Conservation (phyloP, 2,113 vertebrate species). For the Antidorcas marsupialis region DNA sequence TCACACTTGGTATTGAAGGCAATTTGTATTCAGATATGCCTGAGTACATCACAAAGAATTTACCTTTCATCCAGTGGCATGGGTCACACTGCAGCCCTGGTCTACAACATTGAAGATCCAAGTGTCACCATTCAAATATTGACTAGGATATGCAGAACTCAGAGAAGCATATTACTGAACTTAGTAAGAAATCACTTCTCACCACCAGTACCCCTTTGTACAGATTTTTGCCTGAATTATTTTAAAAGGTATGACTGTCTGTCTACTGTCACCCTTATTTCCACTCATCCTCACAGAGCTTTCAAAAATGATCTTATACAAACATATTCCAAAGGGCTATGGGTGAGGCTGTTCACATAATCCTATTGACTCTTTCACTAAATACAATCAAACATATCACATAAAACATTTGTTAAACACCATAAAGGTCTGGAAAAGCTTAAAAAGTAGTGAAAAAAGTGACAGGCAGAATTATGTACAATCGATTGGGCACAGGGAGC, state of each 20-base stretch:
- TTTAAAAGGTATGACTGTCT: neutral
- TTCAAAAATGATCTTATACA: neutral
- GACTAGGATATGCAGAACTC: neutral
- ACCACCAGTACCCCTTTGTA: neutral
- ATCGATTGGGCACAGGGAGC: neutral
- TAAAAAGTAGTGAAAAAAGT: neutral
- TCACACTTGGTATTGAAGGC: neutral
- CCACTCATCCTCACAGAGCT: neutral
- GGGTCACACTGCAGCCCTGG: neutral
- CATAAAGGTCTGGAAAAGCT: neutral
- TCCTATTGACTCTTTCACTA: neutral
- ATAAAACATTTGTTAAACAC: neutral
- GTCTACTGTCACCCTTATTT: neutral
- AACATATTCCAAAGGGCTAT: neutral
- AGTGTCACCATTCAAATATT: neutral
- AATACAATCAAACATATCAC: neutral
- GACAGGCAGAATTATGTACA: neutral
- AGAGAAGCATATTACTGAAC: neutral
- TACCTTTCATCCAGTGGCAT: neutral
- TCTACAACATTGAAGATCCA: neutral
- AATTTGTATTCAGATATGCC: conserved; percentile 21
- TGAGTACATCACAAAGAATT: neutral
- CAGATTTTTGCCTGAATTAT: neutral
- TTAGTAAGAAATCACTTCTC: neutral
- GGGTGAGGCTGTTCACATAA: neutral